phyloP scores from a whole-genome alignment of 2,797 vertebrate species.

The Sebastes oblongus region DNA sequence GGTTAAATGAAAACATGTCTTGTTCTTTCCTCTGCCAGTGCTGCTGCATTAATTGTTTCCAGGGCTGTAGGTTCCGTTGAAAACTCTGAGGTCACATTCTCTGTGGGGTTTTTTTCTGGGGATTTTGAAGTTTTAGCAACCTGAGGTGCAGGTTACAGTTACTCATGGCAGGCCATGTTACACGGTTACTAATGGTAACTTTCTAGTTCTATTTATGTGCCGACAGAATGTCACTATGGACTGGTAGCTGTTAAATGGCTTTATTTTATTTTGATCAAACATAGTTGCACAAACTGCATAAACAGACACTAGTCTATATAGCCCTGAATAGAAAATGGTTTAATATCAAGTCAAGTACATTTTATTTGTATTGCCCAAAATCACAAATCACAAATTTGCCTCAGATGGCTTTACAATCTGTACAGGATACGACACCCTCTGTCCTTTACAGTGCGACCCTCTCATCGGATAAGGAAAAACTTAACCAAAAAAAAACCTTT shows the following conservation, averaged over 20 bases:
- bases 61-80: conserved; percentile 13
- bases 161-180: neutral
- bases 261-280: neutral
- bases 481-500: accelerated
- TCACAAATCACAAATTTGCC: no score
- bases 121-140: neutral
- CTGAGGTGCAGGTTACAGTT: neutral
- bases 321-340: neutral
- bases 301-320: neutral
- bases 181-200: neutral
- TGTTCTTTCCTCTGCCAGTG: conserved; percentile 7
- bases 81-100: conserved; percentile 19
- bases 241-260: neutral
- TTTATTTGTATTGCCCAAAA: no score
- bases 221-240: neutral
- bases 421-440: no score
- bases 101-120: neutral
- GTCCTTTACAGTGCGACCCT: no score
- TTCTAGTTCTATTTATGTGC: neutral
- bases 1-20: conserved; percentile 5
- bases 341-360: no score
- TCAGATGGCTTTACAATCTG: no score
- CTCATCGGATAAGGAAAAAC: no score
- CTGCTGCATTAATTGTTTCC: conserved; percentile 43
- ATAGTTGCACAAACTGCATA: neutral